Percentiles rank a stretch among this genome's conserved stretches.
Evolutionary conservation across 2,113 vertebrate genomes (phyloP).

Genomic region (Amphilophus citrinellus): DNA sequence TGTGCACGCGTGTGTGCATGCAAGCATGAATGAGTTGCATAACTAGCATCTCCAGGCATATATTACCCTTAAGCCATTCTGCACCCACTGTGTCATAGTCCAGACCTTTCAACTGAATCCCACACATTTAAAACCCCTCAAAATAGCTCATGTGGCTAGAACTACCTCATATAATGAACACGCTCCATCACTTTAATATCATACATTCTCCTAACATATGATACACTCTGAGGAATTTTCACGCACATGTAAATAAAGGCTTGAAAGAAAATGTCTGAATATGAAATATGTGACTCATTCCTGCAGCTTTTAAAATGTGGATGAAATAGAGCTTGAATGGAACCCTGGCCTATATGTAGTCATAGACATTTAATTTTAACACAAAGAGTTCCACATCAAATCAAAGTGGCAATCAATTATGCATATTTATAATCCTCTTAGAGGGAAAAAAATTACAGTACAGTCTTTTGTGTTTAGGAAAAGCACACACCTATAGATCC

Average conservation of each 20-base stretch:
- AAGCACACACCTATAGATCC: conserved; percentile 17
- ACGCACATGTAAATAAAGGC: not conserved
- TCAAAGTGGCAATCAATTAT: conserved; percentile 22
- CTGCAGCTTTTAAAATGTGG: conserved; percentile 48
- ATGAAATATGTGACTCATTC: conserved; percentile 52
- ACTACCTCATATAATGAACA: conserved; percentile 21
- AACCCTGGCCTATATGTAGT: conserved; percentile 24
- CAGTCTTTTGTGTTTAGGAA: conserved; percentile 3
- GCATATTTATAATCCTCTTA: conserved; percentile 12
- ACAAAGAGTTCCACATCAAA: conserved; percentile 10
- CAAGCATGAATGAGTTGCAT: conserved; percentile 59
- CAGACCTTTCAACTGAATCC: conserved; percentile 35
- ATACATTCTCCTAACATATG: not conserved
- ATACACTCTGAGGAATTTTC: conserved; percentile 20
- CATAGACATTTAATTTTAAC: conserved; percentile 32
- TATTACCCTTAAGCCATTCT: conserved; percentile 54
- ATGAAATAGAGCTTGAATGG: conserved; percentile 41
- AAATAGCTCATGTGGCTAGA: conserved; percentile 10
- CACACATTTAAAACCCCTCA: conserved; percentile 25
- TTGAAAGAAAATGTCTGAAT: conserved; percentile 14
- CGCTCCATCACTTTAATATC: not conserved
- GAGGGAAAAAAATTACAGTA: not conserved
- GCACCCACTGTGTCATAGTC: conserved; percentile 22
- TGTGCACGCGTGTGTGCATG: conserved; percentile 12
- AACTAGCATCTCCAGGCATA: conserved; percentile 60